A percentile compares a stretch with the other conserved stretches of the same genome.
Evolutionary conservation across 2,113 vertebrate genomes (phyloP).

Genomic region (Sitta europaea): DNA sequence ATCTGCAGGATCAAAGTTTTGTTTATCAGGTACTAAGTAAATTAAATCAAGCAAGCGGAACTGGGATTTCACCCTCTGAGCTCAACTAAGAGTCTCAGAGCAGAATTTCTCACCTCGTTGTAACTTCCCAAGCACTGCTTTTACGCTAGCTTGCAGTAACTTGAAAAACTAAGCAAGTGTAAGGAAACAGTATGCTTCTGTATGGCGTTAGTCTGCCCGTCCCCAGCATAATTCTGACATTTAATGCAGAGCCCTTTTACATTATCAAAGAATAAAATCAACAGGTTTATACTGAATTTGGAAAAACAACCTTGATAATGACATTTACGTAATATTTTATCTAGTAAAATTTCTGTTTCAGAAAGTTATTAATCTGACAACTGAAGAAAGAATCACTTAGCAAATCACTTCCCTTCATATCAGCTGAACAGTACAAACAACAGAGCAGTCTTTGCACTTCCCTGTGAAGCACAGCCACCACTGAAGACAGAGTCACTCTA

Average conservation of each 20-base stretch:
- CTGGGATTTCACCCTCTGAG: constrained; percentile 5
- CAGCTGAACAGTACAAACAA: background rate
- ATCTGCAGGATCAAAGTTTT: constrained; percentile 44
- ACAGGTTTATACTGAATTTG: background rate
- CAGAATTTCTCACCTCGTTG: background rate
- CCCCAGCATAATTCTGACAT: background rate
- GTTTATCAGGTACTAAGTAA: constrained; percentile 33
- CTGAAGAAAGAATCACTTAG: background rate
- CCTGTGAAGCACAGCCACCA: background rate
- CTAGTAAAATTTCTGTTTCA: background rate
- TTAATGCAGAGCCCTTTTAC: background rate
- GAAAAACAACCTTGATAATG: background rate
- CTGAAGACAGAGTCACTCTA: background rate
- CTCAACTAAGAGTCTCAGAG: background rate
- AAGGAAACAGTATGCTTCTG: background rate
- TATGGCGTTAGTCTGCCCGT: background rate
- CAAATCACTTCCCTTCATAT: background rate
- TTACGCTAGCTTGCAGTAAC: background rate
- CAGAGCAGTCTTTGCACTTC: background rate
- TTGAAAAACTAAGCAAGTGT: background rate
- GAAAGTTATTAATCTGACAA: background rate
- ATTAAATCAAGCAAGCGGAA: background rate
- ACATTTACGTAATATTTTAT: background rate
- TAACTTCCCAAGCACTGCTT: background rate
- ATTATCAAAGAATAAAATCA: background rate